A percentile compares a stretch with the other conserved stretches of the same genome.
These are phyloP conservation scores for Semnopithecus entellus DNA, from an alignment of 2,113 vertebrate species.

Conservation along the genomic window DNA sequence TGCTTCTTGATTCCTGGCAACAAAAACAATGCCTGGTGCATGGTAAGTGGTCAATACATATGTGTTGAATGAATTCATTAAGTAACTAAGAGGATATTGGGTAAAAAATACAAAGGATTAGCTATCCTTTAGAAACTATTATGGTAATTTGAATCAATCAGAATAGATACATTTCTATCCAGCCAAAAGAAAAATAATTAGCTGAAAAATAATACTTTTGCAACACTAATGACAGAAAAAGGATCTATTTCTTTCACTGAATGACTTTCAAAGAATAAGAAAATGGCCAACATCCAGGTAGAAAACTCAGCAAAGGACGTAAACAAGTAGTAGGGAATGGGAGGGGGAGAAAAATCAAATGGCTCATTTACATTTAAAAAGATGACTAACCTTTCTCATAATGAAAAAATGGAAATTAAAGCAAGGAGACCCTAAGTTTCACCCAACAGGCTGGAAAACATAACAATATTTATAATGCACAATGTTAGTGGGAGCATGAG, in stretches of 20 bases:
- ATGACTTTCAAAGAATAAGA: background rate
- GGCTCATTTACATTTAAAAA: slow-evolving; percentile 13
- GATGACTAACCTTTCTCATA: background rate
- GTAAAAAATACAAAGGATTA: background rate
- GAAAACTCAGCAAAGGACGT: background rate
- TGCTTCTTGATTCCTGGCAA: background rate
- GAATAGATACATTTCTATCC: background rate
- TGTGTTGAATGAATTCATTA: background rate
- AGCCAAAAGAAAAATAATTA: background rate
- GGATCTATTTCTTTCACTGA: background rate
- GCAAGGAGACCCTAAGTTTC: background rate
- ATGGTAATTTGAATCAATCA: background rate
- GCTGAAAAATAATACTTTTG: background rate
- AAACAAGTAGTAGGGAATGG: background rate
- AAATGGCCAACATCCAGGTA: background rate
- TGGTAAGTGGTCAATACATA: background rate
- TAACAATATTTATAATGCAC: background rate
- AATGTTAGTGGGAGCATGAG: background rate
- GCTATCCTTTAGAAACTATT: background rate
- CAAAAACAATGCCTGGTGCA: background rate
- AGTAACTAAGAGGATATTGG: background rate
- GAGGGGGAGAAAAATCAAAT: background rate
- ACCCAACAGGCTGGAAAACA: background rate
- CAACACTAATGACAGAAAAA: background rate
- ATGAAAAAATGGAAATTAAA: slow-evolving; percentile 32